Conservation (phyloP, 2,797 vertebrate genomes). For the Artibeus jamaicensis region DNA sequence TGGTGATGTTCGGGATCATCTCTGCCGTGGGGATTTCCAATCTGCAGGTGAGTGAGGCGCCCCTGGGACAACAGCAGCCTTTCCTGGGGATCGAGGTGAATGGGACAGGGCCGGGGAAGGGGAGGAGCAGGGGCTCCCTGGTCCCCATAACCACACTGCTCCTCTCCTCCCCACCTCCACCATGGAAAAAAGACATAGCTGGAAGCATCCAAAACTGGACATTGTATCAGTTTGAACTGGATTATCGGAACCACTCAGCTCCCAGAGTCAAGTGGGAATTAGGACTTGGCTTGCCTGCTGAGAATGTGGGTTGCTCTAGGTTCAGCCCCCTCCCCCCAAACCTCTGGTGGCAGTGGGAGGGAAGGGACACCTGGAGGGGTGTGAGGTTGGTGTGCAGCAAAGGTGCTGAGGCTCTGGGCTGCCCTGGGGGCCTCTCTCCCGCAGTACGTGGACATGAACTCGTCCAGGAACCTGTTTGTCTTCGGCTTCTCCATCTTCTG, state of each 20-base stretch:
- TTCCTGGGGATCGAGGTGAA: background rate
- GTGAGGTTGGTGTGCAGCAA: accelerated
- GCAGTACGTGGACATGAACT: constrained; percentile 97
- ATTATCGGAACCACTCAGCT: background rate
- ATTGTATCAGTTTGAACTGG: accelerated
- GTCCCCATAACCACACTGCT: background rate
- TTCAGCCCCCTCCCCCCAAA: background rate
- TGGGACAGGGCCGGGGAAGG: background rate
- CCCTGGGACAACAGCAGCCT: background rate
- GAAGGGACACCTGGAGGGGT: background rate
- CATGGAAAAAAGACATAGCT: background rate
- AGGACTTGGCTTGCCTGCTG: background rate
- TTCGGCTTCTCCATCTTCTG: constrained; percentile 96
- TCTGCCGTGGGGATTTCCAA: constrained; percentile 93
- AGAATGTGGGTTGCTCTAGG: background rate
- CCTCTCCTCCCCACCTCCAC: background rate
- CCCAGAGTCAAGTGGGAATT: background rate
- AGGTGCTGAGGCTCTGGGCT: accelerated
- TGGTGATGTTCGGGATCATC: constrained; percentile 97
- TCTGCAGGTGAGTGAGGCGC: constrained; percentile 88
- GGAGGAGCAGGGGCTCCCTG: background rate
- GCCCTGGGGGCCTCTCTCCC: background rate
- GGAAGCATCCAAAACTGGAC: background rate
- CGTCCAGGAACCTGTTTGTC: constrained; percentile 95
- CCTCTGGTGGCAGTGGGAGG: background rate